phyloP scores from a whole-genome alignment of 2,888 invertebrate genomes.

The Stenoptilia bipunctidactyla region DNA sequence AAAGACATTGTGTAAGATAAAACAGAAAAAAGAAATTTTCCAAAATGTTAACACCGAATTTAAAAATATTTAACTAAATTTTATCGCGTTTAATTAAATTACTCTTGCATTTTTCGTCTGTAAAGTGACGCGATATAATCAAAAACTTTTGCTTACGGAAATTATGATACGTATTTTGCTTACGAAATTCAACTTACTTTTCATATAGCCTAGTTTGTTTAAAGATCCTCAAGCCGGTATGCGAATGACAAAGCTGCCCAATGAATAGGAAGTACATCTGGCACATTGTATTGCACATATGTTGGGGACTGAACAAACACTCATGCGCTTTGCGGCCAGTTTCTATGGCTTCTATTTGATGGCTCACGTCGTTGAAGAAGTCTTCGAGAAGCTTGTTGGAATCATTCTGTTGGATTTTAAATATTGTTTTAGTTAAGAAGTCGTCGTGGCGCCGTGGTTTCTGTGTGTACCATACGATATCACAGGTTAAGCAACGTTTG shows the following conservation, averaged over 20 bases:
- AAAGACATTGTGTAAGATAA: neutral
- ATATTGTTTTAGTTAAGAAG: no score
- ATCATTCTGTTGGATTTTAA: constrained; percentile 67
- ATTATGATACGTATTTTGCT: no score
- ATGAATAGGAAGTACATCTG: constrained; percentile 96
- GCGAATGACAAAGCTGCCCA: constrained; percentile 84
- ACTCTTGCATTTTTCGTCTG: no score
- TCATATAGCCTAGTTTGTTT: constrained; percentile 82
- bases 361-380: constrained; percentile 83
- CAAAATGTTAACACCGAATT: no score
- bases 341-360: constrained; percentile 79
- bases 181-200: constrained; percentile 75
- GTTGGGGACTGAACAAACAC: constrained; percentile 88
- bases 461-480: no score
- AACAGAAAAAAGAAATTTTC: neutral
- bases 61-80: no score
- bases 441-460: no score
- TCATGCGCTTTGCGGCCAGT: constrained; percentile 85
- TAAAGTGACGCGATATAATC: no score
- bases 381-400: constrained; percentile 81
- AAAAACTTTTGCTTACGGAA: no score
- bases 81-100: no score
- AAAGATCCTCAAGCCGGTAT: constrained; percentile 77
- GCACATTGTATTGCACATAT: constrained; percentile 89
- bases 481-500: no score